phyloP scores from a whole-genome alignment of 2,113 vertebrate species.

The Petrocephalus zakoni region DNA sequence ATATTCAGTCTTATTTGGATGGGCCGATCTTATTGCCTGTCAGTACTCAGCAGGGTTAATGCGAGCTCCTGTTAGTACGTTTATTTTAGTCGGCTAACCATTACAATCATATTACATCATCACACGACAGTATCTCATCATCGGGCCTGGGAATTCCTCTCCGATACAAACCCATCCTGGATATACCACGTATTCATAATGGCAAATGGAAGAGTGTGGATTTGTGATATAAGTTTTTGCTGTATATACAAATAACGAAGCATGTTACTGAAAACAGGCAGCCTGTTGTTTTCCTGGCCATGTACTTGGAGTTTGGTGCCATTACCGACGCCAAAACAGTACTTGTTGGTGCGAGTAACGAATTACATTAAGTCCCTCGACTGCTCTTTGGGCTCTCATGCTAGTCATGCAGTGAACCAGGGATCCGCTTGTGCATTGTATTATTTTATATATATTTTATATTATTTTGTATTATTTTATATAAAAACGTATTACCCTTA shows the following conservation, averaged over 20 bases:
- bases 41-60: not conserved
- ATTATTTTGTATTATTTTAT: not conserved
- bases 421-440: not conserved
- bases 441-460: not conserved
- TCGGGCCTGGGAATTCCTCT: not conserved
- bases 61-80: not conserved
- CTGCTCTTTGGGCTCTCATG: not conserved
- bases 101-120: not conserved
- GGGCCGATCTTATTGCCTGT: not conserved
- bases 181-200: not conserved
- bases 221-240: not conserved
- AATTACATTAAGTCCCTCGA: not conserved
- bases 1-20: slow-evolving; percentile 4
- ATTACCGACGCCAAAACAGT: not conserved
- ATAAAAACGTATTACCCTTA: not conserved
- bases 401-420: not conserved
- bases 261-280: not conserved
- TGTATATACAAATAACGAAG: not conserved
- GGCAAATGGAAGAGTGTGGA: not conserved
- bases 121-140: not conserved
- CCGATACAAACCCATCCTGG: not conserved
- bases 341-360: not conserved
- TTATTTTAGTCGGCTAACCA: not conserved
- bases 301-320: not conserved
- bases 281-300: not conserved